Evolutionary conservation across 30 jellyfish, hydroid and myxozoan species (phyloP).

Genomic region (Rhopilema esculentum): DNA sequence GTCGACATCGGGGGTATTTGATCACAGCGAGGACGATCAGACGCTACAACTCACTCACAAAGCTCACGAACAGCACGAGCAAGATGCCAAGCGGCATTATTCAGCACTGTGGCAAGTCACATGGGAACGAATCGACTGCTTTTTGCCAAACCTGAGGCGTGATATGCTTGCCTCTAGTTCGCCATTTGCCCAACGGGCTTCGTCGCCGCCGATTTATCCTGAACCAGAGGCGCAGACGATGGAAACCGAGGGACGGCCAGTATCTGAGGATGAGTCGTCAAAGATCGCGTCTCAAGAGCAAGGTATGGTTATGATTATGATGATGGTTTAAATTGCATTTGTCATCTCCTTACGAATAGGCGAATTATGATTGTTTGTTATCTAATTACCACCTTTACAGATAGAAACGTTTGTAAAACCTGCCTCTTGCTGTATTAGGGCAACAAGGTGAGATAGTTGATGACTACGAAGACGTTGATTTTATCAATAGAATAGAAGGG

Average conservation of each 20-base stretch:
- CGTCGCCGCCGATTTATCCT: slow-evolving; percentile 85
- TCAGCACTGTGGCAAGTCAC: slow-evolving; percentile 99
- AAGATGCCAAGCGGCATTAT: slow-evolving; percentile 72
- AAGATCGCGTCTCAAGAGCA: slow-evolving; percentile 4
- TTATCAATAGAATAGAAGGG: no score
- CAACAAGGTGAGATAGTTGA: no score
- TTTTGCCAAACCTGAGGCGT: slow-evolving; percentile 83
- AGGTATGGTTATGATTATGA: neutral
- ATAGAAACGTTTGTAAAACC: no score
- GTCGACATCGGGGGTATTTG: slow-evolving; percentile 99
- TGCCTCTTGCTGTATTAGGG: no score
- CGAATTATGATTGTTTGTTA: no score
- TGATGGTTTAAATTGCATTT: no score
- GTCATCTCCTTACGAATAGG: no score
- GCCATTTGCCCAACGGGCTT: slow-evolving; percentile 83
- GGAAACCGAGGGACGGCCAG: slow-evolving; percentile 81
- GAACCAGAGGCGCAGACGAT: slow-evolving; percentile 83
- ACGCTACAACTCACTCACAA: slow-evolving; percentile 51
- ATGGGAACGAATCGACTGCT: slow-evolving; percentile 98
- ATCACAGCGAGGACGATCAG: slow-evolving; percentile 67
- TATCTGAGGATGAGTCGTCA: slow-evolving; percentile 73
- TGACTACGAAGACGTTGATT: no score
- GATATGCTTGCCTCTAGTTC: slow-evolving; percentile 90
- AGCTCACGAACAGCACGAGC: slow-evolving; percentile 29
- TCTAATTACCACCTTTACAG: no score